Evolutionary conservation across 2,888 invertebrate genomes (phyloP).

Genomic region (Idaea aversata): DNA sequence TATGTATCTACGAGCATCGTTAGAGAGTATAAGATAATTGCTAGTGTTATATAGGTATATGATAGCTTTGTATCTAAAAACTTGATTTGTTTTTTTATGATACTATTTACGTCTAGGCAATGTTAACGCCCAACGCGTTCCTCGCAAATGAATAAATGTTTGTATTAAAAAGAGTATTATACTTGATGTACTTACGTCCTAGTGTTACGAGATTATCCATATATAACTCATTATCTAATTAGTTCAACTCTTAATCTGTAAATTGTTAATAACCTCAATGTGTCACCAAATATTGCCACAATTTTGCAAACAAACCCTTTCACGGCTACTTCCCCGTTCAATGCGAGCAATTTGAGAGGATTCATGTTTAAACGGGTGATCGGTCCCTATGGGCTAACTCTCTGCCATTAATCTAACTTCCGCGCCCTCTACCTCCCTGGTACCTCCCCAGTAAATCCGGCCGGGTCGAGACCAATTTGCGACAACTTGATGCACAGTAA

Average conservation of each 20-base stretch:
- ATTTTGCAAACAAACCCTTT: constrained; percentile 42
- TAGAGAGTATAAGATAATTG: no score
- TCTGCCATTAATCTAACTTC: constrained; percentile 61
- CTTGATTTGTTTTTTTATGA: no score
- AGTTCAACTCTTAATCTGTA: neutral
- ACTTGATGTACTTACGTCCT: no score
- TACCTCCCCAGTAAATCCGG: constrained; percentile 23
- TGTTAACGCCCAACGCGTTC: no score
- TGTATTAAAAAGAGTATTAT: no score
- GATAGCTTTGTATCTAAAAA: no score
- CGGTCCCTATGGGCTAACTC: constrained; percentile 60
- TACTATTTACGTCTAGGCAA: no score
- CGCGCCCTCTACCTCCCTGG: constrained; percentile 34
- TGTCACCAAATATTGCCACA: neutral
- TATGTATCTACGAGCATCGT: neutral
- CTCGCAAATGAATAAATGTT: no score
- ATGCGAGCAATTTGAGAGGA: constrained; percentile 62
- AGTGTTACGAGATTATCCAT: no score
- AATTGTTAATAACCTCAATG: neutral
- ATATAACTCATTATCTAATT: neutral
- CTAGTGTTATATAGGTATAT: no score
- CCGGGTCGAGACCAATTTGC: constrained; percentile 43
- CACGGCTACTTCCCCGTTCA: constrained; percentile 43
- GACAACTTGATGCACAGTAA: constrained; percentile 46
- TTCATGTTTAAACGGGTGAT: constrained; percentile 61